phyloP scores from a whole-genome alignment of 2,888 invertebrate genomes.

The Eupeodes latifasciatus region DNA sequence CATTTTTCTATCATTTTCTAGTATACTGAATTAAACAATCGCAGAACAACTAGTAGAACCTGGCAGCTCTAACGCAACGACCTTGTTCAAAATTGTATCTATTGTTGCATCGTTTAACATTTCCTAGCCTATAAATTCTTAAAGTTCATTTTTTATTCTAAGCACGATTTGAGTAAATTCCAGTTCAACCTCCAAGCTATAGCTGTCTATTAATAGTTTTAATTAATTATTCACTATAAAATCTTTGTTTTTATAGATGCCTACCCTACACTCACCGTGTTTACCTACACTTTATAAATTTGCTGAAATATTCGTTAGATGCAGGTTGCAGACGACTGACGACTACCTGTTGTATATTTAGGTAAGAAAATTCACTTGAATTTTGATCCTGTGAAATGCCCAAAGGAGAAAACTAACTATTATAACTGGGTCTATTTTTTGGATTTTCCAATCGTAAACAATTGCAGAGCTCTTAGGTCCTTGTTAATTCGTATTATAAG shows the following conservation, averaged over 20 bases:
- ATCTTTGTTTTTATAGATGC: too few relatives aligned
- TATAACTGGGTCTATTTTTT: constrained; percentile 42
- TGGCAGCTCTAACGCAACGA: too few relatives aligned
- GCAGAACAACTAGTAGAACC: too few relatives aligned
- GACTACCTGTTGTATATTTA: constrained; percentile 58
- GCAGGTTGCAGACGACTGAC: background rate
- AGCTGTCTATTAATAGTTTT: too few relatives aligned
- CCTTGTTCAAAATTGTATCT: too few relatives aligned
- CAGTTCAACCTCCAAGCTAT: background rate
- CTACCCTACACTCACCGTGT: background rate
- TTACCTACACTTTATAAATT: background rate
- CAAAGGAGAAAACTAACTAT: background rate
- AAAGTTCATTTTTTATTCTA: background rate
- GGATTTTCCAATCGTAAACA: constrained; percentile 59
- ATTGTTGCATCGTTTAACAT: background rate
- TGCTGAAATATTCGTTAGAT: background rate
- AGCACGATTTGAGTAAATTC: background rate
- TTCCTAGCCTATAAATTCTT: background rate
- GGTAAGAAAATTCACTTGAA: constrained; percentile 25
- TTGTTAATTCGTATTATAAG: constrained; percentile 26
- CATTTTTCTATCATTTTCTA: too few relatives aligned
- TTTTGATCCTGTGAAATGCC: constrained; percentile 18
- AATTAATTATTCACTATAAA: too few relatives aligned
- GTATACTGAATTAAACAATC: too few relatives aligned
- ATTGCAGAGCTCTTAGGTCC: constrained; percentile 35